These are phyloP conservation scores for Ophthalmolycus amberensis DNA, from an alignment of 2,113 vertebrate species.

Conservation along the genomic window DNA sequence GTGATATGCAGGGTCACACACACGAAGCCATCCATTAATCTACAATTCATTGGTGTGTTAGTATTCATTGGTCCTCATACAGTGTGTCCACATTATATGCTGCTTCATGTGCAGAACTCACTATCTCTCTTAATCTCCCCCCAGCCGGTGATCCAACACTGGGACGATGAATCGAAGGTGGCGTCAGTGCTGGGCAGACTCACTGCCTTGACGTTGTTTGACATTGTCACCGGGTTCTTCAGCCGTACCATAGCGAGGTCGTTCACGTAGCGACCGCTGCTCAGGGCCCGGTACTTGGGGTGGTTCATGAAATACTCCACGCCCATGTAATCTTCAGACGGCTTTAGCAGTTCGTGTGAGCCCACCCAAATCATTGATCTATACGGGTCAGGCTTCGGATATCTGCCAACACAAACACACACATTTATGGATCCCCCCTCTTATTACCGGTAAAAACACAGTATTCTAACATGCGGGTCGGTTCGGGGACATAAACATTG, in stretches of 20 bases:
- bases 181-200: accelerated
- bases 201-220: accelerated
- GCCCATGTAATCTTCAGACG: accelerated
- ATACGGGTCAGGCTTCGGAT: accelerated
- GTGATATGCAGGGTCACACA: neutral
- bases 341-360: accelerated
- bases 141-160: constrained; percentile 67
- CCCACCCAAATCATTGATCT: neutral
- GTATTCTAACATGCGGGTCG: neutral
- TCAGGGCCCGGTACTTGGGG: accelerated
- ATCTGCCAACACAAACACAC: constrained; percentile 17
- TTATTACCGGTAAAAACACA: neutral
- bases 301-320: accelerated
- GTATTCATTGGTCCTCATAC: neutral
- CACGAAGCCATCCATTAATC: neutral
- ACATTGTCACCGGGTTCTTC: accelerated
- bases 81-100: neutral
- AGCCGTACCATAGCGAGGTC: constrained; percentile 44
- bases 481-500: neutral
- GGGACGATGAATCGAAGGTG: neutral
- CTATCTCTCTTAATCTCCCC: neutral
- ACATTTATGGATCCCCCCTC: neutral
- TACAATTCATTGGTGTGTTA: neutral
- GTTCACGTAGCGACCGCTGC: neutral
- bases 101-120: constrained; percentile 3